Conservation (phyloP, 2,797 vertebrate species). For the Gephyroberyx darwinii region DNA sequence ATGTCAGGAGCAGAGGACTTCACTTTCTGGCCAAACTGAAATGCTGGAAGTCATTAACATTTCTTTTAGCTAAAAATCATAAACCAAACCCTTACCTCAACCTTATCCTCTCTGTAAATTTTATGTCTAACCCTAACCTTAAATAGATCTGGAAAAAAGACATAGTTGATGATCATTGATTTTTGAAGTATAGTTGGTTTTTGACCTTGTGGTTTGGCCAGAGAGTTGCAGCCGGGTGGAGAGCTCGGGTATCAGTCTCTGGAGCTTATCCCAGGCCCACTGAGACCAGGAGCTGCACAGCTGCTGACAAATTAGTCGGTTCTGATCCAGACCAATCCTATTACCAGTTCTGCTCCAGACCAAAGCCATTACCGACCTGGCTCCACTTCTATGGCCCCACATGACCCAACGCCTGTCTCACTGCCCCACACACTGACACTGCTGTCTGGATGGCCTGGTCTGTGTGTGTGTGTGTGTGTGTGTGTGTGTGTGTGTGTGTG, state of each 20-base stretch:
- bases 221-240: constrained; percentile 36
- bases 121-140: constrained; percentile 7
- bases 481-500: constrained; percentile 2
- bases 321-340: constrained; percentile 70
- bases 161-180: constrained; percentile 31
- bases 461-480: constrained; percentile 16
- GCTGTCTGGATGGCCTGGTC: constrained; percentile 22
- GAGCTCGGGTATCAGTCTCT: constrained; percentile 74
- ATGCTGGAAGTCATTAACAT: constrained; percentile 8
- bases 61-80: constrained; percentile 25
- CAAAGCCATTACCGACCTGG: constrained; percentile 59
- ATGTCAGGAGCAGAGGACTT: constrained; percentile 22
- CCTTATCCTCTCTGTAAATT: constrained; percentile 9
- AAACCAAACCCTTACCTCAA: constrained; percentile 20
- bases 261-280: constrained; percentile 61
- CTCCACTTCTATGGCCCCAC: constrained; percentile 34
- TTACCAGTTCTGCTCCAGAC: constrained; percentile 68
- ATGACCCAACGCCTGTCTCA: constrained; percentile 43
- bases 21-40: constrained; percentile 7
- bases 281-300: constrained; percentile 74
- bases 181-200: constrained; percentile 50
- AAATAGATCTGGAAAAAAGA: constrained; percentile 32
- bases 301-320: constrained; percentile 77
- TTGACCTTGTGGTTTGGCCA: constrained; percentile 59
- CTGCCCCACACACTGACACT: constrained; percentile 19